Evolutionary conservation across 2,113 vertebrate species (phyloP).

Genomic region (Zosterops pallidus): DNA sequence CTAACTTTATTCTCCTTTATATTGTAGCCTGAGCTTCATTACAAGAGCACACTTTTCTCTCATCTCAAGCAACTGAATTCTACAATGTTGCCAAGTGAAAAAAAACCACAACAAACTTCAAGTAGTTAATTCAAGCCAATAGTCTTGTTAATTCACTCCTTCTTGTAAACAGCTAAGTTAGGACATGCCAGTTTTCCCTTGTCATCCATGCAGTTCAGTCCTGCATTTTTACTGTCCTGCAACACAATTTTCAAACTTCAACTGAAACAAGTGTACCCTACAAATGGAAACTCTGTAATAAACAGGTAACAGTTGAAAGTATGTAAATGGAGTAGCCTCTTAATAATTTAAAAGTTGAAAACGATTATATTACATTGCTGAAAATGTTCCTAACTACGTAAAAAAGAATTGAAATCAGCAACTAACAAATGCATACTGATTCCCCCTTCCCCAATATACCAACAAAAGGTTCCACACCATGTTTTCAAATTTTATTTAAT

Average conservation of each 20-base stretch:
- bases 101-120: neutral
- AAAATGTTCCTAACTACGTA: neutral
- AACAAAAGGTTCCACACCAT: neutral
- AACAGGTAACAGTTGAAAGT: neutral
- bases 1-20: neutral
- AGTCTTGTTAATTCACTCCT: accelerated
- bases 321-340: neutral
- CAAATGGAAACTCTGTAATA: neutral
- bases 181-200: neutral
- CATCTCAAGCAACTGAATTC: neutral
- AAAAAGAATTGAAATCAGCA: neutral
- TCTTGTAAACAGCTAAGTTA: neutral
- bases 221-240: neutral
- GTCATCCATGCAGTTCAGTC: neutral
- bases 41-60: neutral
- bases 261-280: neutral
- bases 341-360: neutral
- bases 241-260: neutral
- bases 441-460: neutral
- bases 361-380: neutral
- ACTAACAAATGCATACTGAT: neutral
- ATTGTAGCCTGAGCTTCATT: neutral
- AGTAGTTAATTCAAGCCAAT: neutral
- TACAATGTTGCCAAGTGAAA: accelerated
- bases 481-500: slow-evolving; percentile 43